Percentiles rank a stretch among this genome's conserved stretches.
These are phyloP conservation scores for Cyprinella venusta DNA, from an alignment of 2,797 vertebrate species.

Conservation along the genomic window DNA sequence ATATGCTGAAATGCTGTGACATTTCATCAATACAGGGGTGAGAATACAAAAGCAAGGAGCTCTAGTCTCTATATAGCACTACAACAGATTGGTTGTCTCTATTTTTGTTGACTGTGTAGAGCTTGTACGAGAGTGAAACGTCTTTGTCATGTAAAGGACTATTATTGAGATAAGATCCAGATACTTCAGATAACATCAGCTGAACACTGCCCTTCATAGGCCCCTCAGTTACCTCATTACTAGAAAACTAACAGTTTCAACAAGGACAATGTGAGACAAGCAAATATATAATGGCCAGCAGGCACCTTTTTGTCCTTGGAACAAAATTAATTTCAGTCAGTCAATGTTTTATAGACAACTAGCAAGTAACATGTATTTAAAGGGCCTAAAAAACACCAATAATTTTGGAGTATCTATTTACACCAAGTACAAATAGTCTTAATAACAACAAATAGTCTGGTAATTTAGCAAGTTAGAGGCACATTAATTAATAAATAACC, in stretches of 20 bases:
- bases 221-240: slow-evolving; percentile 1
- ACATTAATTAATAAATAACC: no score
- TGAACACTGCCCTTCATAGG: slow-evolving; percentile 15
- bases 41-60: not conserved
- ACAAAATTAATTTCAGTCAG: not conserved
- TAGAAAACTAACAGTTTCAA: not conserved
- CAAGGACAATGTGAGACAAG: not conserved
- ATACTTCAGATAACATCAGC: slow-evolving; percentile 48
- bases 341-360: not conserved
- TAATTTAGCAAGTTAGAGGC: no score
- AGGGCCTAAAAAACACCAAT: not conserved
- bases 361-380: not conserved
- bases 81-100: slow-evolving; percentile 5
- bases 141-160: slow-evolving; percentile 36
- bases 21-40: not conserved
- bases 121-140: not conserved
- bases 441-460: no score
- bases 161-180: slow-evolving; percentile 37
- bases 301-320: not conserved
- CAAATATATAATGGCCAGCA: not conserved
- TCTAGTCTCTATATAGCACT: not conserved
- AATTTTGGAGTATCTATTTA: not conserved
- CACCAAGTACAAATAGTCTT: not conserved
- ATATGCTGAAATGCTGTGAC: not conserved
- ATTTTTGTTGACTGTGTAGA: not conserved